These are phyloP conservation scores for Sardinella longiceps DNA, from an alignment of 2,797 vertebrate genomes.

Conservation along the genomic window DNA sequence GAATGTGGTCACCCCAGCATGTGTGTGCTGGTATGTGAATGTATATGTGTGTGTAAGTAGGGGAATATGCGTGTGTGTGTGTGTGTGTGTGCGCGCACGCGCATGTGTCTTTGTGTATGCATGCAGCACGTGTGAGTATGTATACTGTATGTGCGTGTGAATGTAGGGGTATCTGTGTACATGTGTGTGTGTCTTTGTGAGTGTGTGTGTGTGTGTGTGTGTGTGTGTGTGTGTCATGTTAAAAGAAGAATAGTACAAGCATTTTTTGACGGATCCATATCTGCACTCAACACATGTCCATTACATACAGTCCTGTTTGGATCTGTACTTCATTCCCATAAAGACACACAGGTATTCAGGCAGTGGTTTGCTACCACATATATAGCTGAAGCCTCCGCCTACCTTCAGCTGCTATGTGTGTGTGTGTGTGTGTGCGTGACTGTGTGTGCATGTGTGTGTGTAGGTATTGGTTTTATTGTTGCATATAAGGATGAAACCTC, in stretches of 20 bases:
- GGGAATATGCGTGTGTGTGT: background rate
- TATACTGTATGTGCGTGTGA: background rate
- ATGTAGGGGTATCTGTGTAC: background rate
- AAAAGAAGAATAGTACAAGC: background rate
- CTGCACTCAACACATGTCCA: no score
- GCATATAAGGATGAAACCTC: no score
- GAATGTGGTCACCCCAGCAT: background rate
- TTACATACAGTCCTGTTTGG: no score
- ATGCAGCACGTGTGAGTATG: no score
- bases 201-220: background rate
- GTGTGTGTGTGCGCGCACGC: background rate
- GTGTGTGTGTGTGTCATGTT: conserved; percentile 10
- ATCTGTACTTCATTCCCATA: background rate
- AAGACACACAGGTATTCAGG: no score
- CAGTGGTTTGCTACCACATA: no score
- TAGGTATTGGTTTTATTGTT: no score
- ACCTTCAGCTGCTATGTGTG: no score
- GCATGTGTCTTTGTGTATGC: background rate
- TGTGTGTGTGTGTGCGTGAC: no score
- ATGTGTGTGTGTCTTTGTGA: background rate
- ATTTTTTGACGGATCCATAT: no score
- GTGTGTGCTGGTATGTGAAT: background rate
- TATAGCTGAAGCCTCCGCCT: no score
- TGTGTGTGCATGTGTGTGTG: no score
- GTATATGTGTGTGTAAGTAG: background rate